Evolutionary conservation across 2,797 vertebrate genomes (phyloP).

Genomic region (Arrhamphus sclerolepis): DNA sequence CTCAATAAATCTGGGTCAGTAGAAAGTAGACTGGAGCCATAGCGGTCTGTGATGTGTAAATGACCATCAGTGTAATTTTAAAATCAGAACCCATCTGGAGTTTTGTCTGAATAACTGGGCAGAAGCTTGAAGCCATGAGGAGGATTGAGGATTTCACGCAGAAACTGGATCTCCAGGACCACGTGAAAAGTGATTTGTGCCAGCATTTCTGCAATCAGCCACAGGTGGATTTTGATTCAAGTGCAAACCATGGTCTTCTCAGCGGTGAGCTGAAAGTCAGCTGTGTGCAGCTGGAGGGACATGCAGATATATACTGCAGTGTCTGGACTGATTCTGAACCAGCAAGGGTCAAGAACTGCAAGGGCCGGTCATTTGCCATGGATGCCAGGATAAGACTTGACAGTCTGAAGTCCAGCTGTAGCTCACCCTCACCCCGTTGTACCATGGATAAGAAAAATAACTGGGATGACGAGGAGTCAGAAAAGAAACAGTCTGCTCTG

Average conservation of each 20-base stretch:
- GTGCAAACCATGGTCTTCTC: constrained; percentile 10
- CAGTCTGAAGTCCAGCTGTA: constrained; percentile 55
- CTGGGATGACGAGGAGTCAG: constrained; percentile 35
- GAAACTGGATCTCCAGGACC: constrained; percentile 57
- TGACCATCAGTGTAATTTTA: neutral
- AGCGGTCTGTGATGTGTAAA: neutral
- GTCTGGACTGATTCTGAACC: constrained; percentile 36
- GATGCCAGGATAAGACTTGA: constrained; percentile 64
- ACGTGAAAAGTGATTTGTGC: constrained; percentile 21
- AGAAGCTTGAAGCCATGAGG: neutral
- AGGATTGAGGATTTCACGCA: constrained; percentile 11
- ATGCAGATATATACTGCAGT: constrained; percentile 27
- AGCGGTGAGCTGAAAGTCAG: constrained; percentile 18
- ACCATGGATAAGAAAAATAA: constrained; percentile 21
- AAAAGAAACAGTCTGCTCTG: constrained; percentile 58
- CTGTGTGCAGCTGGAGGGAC: constrained; percentile 5
- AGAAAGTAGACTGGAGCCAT: constrained; percentile 24
- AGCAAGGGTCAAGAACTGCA: constrained; percentile 5
- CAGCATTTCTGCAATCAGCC: constrained; percentile 16
- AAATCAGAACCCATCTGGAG: neutral
- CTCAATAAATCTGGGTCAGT: constrained; percentile 66
- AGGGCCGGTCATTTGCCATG: constrained; percentile 51
- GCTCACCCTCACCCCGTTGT: constrained; percentile 16
- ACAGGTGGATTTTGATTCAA: constrained; percentile 19
- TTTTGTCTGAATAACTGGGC: neutral